A percentile compares a stretch with the other conserved stretches of the same genome.
These are phyloP conservation scores for Muschampia staudingeri DNA, from an alignment of 2,888 invertebrate species.

Conservation along the genomic window DNA sequence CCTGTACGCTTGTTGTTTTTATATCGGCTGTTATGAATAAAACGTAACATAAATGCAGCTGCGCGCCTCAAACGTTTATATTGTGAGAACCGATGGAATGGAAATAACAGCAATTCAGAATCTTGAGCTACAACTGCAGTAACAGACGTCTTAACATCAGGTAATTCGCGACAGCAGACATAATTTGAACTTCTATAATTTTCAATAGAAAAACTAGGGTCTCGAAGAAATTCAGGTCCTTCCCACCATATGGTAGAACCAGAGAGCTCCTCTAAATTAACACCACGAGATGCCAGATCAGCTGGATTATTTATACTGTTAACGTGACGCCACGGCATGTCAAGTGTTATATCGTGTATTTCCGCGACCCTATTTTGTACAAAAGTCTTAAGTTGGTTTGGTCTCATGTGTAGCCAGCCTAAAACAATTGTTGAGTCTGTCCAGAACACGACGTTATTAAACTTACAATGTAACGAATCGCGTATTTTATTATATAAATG, in stretches of 20 bases:
- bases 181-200: not conserved
- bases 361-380: constrained; percentile 61
- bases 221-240: constrained; percentile 35
- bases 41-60: constrained; percentile 43
- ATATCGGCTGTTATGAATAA: constrained; percentile 37
- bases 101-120: not conserved
- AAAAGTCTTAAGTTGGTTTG: constrained; percentile 61
- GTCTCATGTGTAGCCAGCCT: constrained; percentile 61
- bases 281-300: constrained; percentile 9
- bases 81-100: constrained; percentile 16
- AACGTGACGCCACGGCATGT: constrained; percentile 60
- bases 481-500: constrained; percentile 57
- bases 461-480: constrained; percentile 47
- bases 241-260: constrained; percentile 45
- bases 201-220: constrained; percentile 15
- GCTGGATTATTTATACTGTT: constrained; percentile 53
- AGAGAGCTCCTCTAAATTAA: not conserved
- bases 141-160: constrained; percentile 9
- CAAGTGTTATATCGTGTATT: constrained; percentile 49
- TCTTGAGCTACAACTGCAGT: not conserved
- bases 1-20: constrained; percentile 20
- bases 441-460: constrained; percentile 62
- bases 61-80: constrained; percentile 32
- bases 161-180: constrained; percentile 15
- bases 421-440: constrained; percentile 65